phyloP scores from a whole-genome alignment of 1,140 invertebrate species.

The Caerostris extrusa region DNA sequence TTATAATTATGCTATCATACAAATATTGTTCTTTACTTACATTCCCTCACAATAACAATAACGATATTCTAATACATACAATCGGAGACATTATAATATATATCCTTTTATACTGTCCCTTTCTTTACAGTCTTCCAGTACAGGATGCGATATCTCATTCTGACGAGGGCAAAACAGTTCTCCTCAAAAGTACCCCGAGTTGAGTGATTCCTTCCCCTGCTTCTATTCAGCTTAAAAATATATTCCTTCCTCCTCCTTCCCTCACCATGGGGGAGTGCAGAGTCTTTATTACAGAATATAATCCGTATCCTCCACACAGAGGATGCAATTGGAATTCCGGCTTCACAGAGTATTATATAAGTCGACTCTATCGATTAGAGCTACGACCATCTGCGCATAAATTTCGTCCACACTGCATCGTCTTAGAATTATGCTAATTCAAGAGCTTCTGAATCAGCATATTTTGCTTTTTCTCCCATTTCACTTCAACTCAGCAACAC shows the following conservation, averaged over 20 bases:
- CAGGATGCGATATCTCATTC: not conserved
- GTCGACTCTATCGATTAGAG: conserved; percentile 57
- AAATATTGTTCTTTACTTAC: too few species aligned
- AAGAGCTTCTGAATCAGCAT: conserved; percentile 53
- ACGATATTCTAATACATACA: too few species aligned
- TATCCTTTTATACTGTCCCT: too few species aligned
- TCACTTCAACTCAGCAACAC: conserved; percentile 53
- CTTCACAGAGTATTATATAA: conserved; percentile 44
- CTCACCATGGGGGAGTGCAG: not conserved
- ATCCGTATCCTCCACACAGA: conserved; percentile 20
- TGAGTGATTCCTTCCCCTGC: conserved; percentile 1
- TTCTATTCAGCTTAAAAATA: conserved; percentile 2
- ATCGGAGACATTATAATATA: too few species aligned
- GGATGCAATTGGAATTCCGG: conserved; percentile 39
- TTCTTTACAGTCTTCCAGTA: too few species aligned
- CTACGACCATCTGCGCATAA: conserved; percentile 64
- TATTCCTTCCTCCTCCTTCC: not conserved
- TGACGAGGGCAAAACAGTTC: conserved; percentile 1
- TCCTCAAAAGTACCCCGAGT: not conserved
- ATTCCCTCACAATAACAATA: too few species aligned
- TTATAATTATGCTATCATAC: too few species aligned
- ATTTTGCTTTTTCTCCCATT: conserved; percentile 59
- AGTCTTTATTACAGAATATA: conserved; percentile 42
- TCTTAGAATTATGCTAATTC: conserved; percentile 70
- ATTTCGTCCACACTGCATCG: conserved; percentile 24